Evolutionary conservation across 1,140 invertebrate species (phyloP).

Genomic region (Propsilocerus akamusi): DNA sequence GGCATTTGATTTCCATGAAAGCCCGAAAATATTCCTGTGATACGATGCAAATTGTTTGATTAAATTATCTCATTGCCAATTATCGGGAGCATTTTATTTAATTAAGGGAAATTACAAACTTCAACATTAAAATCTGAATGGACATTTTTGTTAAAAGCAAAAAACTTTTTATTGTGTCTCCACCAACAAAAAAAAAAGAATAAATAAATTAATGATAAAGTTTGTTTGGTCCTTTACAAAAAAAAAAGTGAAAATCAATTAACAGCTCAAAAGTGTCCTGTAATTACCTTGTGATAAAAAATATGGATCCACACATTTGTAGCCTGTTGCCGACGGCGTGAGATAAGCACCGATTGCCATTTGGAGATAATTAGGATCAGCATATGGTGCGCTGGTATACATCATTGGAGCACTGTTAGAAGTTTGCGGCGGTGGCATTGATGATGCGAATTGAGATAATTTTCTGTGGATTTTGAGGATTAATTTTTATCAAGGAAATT

Average conservation of each 20-base stretch:
- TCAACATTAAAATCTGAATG: not conserved
- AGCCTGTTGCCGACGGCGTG: constrained; percentile 33
- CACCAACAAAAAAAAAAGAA: constrained; percentile 18
- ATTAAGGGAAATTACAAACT: too few relatives aligned
- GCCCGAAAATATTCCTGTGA: constrained; percentile 42
- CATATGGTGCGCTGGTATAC: constrained; percentile 25
- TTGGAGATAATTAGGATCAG: constrained; percentile 34
- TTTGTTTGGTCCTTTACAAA: too few relatives aligned
- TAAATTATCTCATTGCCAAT: not conserved
- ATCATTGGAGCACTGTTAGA: constrained; percentile 14
- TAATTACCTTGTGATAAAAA: constrained; percentile 40
- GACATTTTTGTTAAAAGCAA: constrained; percentile 5
- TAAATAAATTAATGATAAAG: too few relatives aligned
- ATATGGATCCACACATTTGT: constrained; percentile 43
- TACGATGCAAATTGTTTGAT: constrained; percentile 8
- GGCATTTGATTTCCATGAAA: constrained; percentile 37
- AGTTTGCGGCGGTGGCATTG: constrained; percentile 9
- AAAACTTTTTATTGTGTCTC: constrained; percentile 4
- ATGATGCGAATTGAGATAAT: constrained; percentile 2
- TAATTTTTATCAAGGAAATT: too few relatives aligned
- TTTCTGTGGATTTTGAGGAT: not conserved
- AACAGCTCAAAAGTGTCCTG: not conserved
- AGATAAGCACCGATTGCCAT: constrained; percentile 42
- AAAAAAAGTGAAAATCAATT: too few relatives aligned
- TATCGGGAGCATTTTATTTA: not conserved